Base-by-base conservation (phyloP, 2,797 vertebrate species). In the Melanotaenia parkinsoni region DNA sequence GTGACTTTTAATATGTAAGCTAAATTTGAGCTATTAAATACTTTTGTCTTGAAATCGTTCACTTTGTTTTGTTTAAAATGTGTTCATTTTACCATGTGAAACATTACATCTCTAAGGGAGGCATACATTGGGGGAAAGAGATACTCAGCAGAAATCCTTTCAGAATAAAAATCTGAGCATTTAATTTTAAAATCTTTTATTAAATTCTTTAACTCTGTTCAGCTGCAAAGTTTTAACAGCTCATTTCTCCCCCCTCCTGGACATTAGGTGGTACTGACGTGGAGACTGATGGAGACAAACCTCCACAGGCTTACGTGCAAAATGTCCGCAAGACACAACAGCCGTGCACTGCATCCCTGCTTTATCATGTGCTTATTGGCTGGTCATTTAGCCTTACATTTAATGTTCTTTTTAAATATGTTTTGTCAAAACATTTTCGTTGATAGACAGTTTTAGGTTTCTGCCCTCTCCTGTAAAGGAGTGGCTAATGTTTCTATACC, bases 201-300 rank as follows among this genome's bases (percentile, higher is more conserved):
- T 7, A n/a, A 22, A 24, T 10, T 3, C 47, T 26, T 10, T n/a
- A 30, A 47, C 4, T 33, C 12, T 14, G 1, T 24, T 30, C 20
- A 11, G 8, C 11, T 50, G 45, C 45, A 18, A 47, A 50, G 10
- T 24, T 64, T 47, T 20, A 53, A 28, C 16, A 58, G 45, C 70
- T 75, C 81, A 75, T 79, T 76, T 53, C 51, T 72, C 30, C 87
- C 84, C 70, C 77, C 86, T 88, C 71, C 76, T 88, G 87, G 89
- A 56, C 67, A 65, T 1, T 1, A 8, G 8, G 12, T 22, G 33
- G 65, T 33, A 84, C 12, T 87, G 51, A 58, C 0, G 18, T 26
- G 2, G 22, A 35, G 2, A 54, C 16, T n/a, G n/a, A 61, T 38
- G 16, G 30, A 28, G 12, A 32, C 22, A 51, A 11, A 33, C 50